Evolutionary conservation across 2,888 invertebrate genomes (phyloP).

Genomic region (Itoplectis maculator): DNA sequence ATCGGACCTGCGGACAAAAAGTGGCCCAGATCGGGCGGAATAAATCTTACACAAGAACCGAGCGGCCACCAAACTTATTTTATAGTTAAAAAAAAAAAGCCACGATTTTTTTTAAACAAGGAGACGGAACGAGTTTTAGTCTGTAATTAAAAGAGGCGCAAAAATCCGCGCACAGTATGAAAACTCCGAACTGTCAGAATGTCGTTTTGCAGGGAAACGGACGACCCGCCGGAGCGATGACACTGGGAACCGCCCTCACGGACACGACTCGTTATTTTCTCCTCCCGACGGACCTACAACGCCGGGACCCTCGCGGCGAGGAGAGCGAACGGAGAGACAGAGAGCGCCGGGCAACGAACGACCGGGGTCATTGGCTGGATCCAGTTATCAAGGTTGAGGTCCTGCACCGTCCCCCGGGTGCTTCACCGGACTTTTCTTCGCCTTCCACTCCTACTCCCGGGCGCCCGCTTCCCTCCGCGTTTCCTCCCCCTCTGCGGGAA

Average conservation of each 20-base stretch:
- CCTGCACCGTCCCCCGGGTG: conserved; percentile 69
- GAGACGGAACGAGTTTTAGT: no score
- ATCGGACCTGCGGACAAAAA: no score
- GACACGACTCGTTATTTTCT: conserved; percentile 1
- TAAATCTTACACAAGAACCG: no score
- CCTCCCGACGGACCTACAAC: conserved; percentile 40
- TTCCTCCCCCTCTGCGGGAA: conserved; percentile 18
- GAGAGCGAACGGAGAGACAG: conserved; percentile 29
- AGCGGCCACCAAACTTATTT: no score
- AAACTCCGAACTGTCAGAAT: background rate
- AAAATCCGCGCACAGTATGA: background rate
- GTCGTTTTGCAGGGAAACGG: background rate
- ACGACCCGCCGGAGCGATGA: background rate
- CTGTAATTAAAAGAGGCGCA: no score
- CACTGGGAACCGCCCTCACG: conserved; percentile 19
- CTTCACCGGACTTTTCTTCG: conserved; percentile 42
- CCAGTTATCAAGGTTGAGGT: conserved; percentile 81
- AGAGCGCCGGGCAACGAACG: conserved; percentile 77
- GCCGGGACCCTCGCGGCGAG: conserved; percentile 21
- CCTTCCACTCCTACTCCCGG: conserved; percentile 22
- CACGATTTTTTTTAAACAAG: no score
- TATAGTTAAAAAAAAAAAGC: no score
- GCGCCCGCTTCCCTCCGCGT: conserved; percentile 57
- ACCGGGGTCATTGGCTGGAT: conserved; percentile 80
- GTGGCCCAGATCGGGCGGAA: no score